These are phyloP conservation scores for Cryptus viduatorius DNA, from an alignment of 2,888 invertebrate genomes.

Conservation along the genomic window DNA sequence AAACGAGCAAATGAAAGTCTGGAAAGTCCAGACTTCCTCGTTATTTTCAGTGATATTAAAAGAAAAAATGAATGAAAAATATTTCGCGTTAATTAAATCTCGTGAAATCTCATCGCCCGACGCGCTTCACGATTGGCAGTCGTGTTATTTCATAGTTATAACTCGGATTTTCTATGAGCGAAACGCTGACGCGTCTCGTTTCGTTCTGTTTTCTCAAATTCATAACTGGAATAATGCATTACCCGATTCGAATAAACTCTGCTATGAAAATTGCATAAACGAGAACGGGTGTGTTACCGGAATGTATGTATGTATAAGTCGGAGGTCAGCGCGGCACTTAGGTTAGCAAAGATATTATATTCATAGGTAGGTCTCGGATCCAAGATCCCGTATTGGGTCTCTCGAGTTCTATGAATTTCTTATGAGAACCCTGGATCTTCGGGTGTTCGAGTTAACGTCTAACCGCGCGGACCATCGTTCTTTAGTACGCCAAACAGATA, in stretches of 20 bases:
- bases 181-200: conserved; percentile 33
- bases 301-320: background rate
- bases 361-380: conserved; percentile 37
- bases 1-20: background rate
- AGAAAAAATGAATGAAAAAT: conserved; percentile 13
- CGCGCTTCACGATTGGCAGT: background rate
- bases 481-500: background rate
- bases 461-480: conserved; percentile 25
- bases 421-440: conserved; percentile 22
- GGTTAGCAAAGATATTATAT: conserved; percentile 42
- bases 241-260: conserved; percentile 40
- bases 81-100: conserved; percentile 37
- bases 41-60: conserved; percentile 42
- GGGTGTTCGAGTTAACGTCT: background rate
- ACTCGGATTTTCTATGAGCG: background rate
- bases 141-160: conserved; percentile 9
- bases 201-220: conserved; percentile 5
- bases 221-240: conserved; percentile 33
- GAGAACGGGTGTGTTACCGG: conserved; percentile 3
- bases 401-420: conserved; percentile 43
- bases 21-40: conserved; percentile 28
- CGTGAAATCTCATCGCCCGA: background rate
- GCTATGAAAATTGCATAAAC: conserved; percentile 26
- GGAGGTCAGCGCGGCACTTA: conserved; percentile 28
- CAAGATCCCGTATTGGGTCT: conserved; percentile 16